phyloP scores from a whole-genome alignment of 2,888 invertebrate species.

The Atethmia centrago region DNA sequence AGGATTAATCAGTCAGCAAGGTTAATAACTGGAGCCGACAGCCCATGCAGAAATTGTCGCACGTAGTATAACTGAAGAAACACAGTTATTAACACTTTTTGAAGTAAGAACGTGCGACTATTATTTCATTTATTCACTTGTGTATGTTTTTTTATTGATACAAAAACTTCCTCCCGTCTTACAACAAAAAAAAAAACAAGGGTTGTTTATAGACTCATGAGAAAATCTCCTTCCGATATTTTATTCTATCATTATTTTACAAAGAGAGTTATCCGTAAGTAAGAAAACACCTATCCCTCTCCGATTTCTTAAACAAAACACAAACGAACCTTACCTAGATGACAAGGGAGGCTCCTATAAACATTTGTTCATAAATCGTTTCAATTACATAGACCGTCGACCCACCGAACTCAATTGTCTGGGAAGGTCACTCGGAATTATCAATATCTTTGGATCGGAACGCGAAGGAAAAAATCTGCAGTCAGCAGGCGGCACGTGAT shows the following conservation, averaged over 20 bases:
- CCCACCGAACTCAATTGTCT: conserved; percentile 66
- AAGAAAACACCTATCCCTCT: neutral
- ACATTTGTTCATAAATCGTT: conserved; percentile 68
- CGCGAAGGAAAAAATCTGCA: conserved; percentile 79
- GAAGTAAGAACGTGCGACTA: too few species aligned
- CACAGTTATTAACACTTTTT: too few species aligned
- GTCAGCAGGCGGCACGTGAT: conserved; percentile 78
- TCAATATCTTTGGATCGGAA: conserved; percentile 77
- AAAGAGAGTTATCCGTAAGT: neutral
- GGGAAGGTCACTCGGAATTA: conserved; percentile 74
- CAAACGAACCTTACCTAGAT: conserved; percentile 18
- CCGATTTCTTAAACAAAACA: conserved; percentile 27
- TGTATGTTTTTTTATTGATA: neutral
- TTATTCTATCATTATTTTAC: neutral
- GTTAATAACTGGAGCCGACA: too few species aligned
- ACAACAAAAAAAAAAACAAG: neutral
- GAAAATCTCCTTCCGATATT: neutral
- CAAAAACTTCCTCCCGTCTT: neutral
- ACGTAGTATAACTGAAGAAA: too few species aligned
- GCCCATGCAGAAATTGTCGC: too few species aligned
- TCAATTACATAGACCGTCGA: conserved; percentile 62
- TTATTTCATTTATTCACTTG: too few species aligned
- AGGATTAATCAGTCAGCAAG: too few species aligned
- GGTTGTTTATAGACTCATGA: conserved; percentile 8
- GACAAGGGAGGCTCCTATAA: conserved; percentile 47